These are phyloP conservation scores for Dromas ardeola DNA, from an alignment of 2,113 vertebrate genomes.

Conservation along the genomic window DNA sequence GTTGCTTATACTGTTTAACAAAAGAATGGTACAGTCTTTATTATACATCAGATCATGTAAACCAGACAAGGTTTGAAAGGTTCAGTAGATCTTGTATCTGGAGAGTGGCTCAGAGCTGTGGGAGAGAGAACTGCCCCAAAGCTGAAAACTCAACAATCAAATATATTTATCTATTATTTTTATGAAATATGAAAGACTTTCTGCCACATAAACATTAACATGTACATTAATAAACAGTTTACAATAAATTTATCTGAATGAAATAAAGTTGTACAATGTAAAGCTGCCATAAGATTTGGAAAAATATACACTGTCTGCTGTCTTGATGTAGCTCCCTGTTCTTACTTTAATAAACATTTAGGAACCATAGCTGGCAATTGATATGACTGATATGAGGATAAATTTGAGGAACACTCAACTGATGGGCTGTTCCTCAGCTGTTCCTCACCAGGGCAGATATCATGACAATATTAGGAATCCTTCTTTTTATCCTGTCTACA, in stretches of 20 bases:
- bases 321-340: conserved; percentile 15
- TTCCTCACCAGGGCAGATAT: not conserved
- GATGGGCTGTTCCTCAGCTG: not conserved
- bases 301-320: conserved; percentile 15
- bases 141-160: conserved; percentile 44
- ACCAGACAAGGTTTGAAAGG: conserved; percentile 28
- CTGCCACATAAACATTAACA: not conserved
- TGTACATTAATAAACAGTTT: not conserved
- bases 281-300: not conserved
- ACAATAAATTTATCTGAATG: conserved; percentile 31
- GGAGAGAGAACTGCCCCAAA: conserved; percentile 13
- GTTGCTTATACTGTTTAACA: conserved; percentile 27
- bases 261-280: conserved; percentile 45
- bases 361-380: not conserved
- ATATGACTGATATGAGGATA: not conserved
- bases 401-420: not conserved
- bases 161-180: conserved; percentile 27
- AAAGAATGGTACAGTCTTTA: conserved; percentile 27
- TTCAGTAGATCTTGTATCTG: not conserved
- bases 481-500: not conserved
- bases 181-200: not conserved
- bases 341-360: conserved; percentile 26
- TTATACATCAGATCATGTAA: not conserved
- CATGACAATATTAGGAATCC: not conserved
- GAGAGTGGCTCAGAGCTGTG: conserved; percentile 11